Evolutionary conservation across 1,140 invertebrate species (phyloP).

Genomic region (Polypedilum vanderplanki): DNA sequence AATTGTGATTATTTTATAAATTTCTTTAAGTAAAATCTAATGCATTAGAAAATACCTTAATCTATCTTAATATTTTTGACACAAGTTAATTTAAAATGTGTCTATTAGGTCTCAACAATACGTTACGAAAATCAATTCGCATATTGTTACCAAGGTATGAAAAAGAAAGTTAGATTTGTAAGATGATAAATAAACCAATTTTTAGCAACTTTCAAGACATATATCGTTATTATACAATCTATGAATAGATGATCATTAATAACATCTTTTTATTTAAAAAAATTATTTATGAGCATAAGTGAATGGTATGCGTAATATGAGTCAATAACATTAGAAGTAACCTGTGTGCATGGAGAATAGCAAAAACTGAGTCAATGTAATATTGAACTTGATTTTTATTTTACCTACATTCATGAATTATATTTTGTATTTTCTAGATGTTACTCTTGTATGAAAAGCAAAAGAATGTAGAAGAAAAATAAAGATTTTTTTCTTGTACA

Average conservation of each 20-base stretch:
- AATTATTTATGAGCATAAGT: neutral
- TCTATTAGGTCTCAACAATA: neutral
- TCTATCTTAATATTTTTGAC: neutral
- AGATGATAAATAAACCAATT: no score
- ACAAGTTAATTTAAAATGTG: neutral
- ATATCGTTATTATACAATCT: neutral
- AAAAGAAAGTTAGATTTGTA: no score
- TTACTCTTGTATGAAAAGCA: neutral
- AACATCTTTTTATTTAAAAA: neutral
- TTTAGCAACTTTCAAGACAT: no score
- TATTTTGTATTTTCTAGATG: neutral
- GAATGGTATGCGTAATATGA: neutral
- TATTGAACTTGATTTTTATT: constrained; percentile 1
- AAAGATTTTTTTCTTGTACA: neutral
- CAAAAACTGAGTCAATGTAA: neutral
- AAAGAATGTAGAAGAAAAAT: neutral
- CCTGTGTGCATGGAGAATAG: neutral
- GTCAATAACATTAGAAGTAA: neutral
- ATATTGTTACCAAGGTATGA: no score
- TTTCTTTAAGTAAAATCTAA: neutral
- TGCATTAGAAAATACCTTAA: neutral
- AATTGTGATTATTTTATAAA: neutral
- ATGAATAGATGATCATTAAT: neutral
- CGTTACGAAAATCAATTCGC: no score
- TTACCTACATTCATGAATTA: neutral